Evolutionary conservation across 1,140 invertebrate species (phyloP).

Genomic region (Nylanderia fulva): DNA sequence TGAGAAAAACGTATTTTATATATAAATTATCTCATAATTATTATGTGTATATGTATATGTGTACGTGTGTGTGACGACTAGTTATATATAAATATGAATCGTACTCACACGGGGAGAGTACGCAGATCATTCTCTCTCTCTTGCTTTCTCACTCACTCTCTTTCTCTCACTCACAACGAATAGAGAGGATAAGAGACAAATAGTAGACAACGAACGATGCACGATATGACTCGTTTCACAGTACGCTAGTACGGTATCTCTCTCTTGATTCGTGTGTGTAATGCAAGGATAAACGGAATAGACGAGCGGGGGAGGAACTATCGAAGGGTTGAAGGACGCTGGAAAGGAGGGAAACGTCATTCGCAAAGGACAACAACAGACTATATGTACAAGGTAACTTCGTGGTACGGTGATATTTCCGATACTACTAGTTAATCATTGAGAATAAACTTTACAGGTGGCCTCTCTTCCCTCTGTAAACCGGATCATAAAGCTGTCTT

Average conservation of each 20-base stretch:
- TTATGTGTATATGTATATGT: neutral
- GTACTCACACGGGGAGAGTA: conserved; percentile 28
- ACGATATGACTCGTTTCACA: conserved; percentile 60
- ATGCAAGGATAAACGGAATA: conserved; percentile 52
- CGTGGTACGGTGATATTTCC: conserved; percentile 50
- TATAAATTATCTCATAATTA: conserved; percentile 66
- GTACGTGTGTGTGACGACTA: conserved; percentile 53
- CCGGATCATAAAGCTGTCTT: conserved; percentile 62
- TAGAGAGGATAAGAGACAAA: conserved; percentile 65
- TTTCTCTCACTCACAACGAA: conserved; percentile 22
- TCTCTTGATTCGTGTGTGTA: conserved; percentile 31
- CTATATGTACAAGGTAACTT: conserved; percentile 72
- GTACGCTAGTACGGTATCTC: neutral
- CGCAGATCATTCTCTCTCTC: neutral
- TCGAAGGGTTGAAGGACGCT: conserved; percentile 22
- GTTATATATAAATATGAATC: conserved; percentile 61
- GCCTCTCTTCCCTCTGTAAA: conserved; percentile 51
- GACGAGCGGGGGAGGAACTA: conserved; percentile 9
- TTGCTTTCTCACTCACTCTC: neutral
- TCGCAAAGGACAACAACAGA: conserved; percentile 45
- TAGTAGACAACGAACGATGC: conserved; percentile 65
- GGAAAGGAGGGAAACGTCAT: conserved; percentile 41
- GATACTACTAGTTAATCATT: conserved; percentile 59
- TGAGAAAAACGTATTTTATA: conserved; percentile 62
- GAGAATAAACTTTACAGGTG: conserved; percentile 65